Base-by-base conservation (phyloP, 2,113 vertebrate species). In the Halcyon malimbica region DNA sequence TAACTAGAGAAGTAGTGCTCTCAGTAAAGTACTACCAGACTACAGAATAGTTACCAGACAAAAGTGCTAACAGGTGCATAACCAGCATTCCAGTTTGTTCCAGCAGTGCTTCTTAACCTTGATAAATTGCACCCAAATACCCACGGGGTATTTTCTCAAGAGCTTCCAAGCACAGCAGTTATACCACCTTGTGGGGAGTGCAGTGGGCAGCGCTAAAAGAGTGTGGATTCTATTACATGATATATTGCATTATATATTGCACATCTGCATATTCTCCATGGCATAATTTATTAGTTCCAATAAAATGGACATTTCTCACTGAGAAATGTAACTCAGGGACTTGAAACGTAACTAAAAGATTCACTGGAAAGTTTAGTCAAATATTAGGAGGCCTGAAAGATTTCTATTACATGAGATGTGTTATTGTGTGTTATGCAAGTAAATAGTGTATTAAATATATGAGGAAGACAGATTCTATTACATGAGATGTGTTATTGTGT, bases 11-110 rank as follows among this genome's bases (percentile, higher is more conserved):
- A 83, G 62, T 29, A 74, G 31, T 63, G 59, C 44, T 80, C 37
- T 69, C 82, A 81, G 79, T 63, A 93, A 93, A 96, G 88, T 95
- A 81, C 48, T 96, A 67, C 83, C 88, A 95, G 88, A 94, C 37
- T 83, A 64, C 44, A 44, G 92, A 94, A 88, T 46, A 88, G 67
- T 35, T 68, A 92, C 68, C 80, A 90, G 73, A 71, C 71, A 48
- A 75, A 93, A 96, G 76, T 76, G 90, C 65, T 94, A 91, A 69
- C 86, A 91, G 80, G 83, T 94, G 70, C 77, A 92, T 23, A 71
- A 48, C 18, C 42, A 83, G 62, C 76, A 73, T 35, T 87, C n/a
- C 90, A 84, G 81, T 71, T 68, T 59, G 50, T 13, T 76, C 73
- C 77, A 95, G 76, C 41, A 76, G 46, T 11, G 39, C 35, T 46